Evolutionary conservation across 2,113 vertebrate species (phyloP).

Genomic region (Nibea albiflora): DNA sequence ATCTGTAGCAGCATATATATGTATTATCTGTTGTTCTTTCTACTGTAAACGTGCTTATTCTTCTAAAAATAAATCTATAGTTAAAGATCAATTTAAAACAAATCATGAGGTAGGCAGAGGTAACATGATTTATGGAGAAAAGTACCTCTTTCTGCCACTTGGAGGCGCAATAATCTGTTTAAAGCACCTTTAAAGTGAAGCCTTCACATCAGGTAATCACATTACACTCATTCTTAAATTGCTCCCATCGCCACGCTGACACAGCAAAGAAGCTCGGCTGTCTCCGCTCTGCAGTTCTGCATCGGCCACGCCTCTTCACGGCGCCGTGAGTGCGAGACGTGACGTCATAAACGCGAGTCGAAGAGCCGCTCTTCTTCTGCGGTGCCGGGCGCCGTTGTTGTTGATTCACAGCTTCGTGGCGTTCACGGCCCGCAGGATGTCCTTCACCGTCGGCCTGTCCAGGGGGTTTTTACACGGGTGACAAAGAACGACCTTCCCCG

Average conservation of each 20-base stretch:
- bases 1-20: neutral
- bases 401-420: neutral
- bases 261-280: constrained; percentile 27
- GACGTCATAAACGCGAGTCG: constrained; percentile 76
- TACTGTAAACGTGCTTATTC: neutral
- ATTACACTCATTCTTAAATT: neutral
- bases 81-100: neutral
- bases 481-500: constrained; percentile 73
- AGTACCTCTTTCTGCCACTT: neutral
- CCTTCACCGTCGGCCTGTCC: constrained; percentile 71
- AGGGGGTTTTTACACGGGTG: constrained; percentile 74
- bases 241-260: constrained; percentile 22
- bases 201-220: neutral
- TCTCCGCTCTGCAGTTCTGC: constrained; percentile 39
- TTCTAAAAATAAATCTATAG: neutral
- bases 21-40: too few relatives aligned
- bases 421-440: constrained; percentile 61
- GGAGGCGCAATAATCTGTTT: neutral
- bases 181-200: neutral
- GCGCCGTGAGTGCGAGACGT: constrained; percentile 63
- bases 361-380: constrained; percentile 48
- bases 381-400: constrained; percentile 43
- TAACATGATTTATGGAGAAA: constrained; percentile 1
- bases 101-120: neutral
- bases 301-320: constrained; percentile 76